Evolutionary conservation across 2,888 invertebrate species (phyloP), one percentile per base, ranked within the genome.

Genomic region (Euzophera pinguis): DNA sequence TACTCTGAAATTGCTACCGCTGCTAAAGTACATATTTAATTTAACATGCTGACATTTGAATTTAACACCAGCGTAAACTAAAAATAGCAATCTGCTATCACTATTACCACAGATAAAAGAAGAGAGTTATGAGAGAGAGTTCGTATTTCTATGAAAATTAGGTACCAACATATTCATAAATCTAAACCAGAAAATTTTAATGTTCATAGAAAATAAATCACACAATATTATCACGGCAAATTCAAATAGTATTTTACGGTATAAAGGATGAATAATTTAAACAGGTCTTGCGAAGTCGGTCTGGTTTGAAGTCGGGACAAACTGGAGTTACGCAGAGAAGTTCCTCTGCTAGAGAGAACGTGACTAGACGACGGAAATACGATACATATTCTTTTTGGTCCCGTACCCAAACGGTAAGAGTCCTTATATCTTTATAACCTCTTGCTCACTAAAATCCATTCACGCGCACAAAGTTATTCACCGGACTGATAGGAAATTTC

Each of bases 361-460:
- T 74, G 75, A 73, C 74, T 63, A 64, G 66, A 62, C 64, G 61
- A 61, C 61, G 61, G 60, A 62, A 60, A 65, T 63, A 55, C 62
- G 64, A 59, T 17, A 60, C 60, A 54, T 32, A 50, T 50, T 50
- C 29, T 50, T 50, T 50, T 50, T 41, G 39, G 41, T 39, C 14
- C 12, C 39, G 32, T 35, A 42, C 22, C 47, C 56, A 50, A 58
- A 66, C n/a, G n/a, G n/a, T n/a, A n/a, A n/a, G n/a, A n/a, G n/a
- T n/a, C n/a, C n/a, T n/a, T n/a, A n/a, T n/a, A n/a, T n/a, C n/a
- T n/a, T n/a, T n/a, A n/a, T n/a, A n/a, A n/a, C n/a, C n/a, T n/a
- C n/a, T n/a, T n/a, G n/a, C n/a, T n/a, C n/a, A n/a, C n/a, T n/a
- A n/a, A n/a, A n/a, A n/a, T n/a, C n/a, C n/a, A n/a, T n/a, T n/a